Percentiles rank a stretch among this genome's conserved stretches.
phyloP scores from a whole-genome alignment of 1,140 invertebrate genomes.

The Cotesia vestalis region DNA sequence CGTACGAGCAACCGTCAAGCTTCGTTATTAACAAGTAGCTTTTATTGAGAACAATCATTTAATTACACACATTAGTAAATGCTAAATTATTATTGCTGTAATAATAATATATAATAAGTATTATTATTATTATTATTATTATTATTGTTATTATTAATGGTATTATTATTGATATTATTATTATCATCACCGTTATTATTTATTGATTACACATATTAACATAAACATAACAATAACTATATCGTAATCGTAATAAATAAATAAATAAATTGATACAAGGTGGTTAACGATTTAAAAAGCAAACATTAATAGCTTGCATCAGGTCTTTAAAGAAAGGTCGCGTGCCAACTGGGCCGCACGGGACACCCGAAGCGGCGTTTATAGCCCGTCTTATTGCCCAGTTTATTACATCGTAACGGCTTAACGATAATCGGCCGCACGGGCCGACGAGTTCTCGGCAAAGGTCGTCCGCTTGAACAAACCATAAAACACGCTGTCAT shows the following conservation, averaged over 20 bases:
- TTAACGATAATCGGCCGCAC: constrained; percentile 57
- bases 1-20: constrained; percentile 22
- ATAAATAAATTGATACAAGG: no score
- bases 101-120: no score
- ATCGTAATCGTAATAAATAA: background rate
- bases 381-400: constrained; percentile 60
- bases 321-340: constrained; percentile 45
- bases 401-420: constrained; percentile 64
- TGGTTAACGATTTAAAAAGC: constrained; percentile 7
- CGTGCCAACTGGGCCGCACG: constrained; percentile 55
- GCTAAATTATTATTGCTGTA: no score
- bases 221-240: background rate
- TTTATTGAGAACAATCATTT: background rate
- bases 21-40: constrained; percentile 15
- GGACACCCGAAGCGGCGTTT: constrained; percentile 53
- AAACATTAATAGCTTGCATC: background rate
- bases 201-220: background rate
- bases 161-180: no score
- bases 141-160: no score
- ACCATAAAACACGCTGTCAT: constrained; percentile 54
- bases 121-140: no score
- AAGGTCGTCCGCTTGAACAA: constrained; percentile 41
- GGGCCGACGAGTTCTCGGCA: constrained; percentile 31
- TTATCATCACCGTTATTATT: background rate
- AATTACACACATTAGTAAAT: background rate